Evolutionary conservation across 2,888 invertebrate species (phyloP).

Genomic region (Microctonus hyperodae): DNA sequence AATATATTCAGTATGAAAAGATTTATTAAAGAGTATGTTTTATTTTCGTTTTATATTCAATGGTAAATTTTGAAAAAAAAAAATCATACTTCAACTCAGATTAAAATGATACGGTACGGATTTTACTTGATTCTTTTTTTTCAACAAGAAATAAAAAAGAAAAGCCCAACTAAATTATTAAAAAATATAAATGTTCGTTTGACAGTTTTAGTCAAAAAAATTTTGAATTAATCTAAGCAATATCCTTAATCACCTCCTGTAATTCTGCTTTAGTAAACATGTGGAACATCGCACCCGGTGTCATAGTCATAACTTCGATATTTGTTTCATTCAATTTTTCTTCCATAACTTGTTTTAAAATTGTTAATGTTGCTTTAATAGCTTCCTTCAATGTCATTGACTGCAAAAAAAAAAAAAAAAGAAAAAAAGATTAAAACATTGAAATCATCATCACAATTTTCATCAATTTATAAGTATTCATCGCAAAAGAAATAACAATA

Average conservation of each 20-base stretch:
- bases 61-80: not conserved
- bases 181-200: not conserved
- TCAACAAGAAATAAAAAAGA: not conserved
- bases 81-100: not conserved
- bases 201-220: constrained; percentile 4
- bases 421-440: constrained; percentile 8
- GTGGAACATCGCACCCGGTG: constrained; percentile 81
- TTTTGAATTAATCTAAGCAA: constrained; percentile 66
- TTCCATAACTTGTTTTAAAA: constrained; percentile 99
- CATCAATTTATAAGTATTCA: not conserved
- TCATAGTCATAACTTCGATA: constrained; percentile 97
- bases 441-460: not conserved
- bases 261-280: constrained; percentile 92
- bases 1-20: constrained; percentile 14
- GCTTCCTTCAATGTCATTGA: constrained; percentile 95
- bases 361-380: constrained; percentile 87
- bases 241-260: constrained; percentile 84
- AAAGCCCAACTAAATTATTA: not conserved
- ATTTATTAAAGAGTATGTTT: constrained; percentile 18
- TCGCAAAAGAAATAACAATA: no score
- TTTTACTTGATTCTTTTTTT: not conserved
- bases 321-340: constrained; percentile 97
- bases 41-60: not conserved
- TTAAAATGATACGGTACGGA: not conserved
- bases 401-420: constrained; percentile 61